Evolutionary conservation across 2,888 invertebrate genomes (phyloP).

Genomic region (Leptopilina syphax): DNA sequence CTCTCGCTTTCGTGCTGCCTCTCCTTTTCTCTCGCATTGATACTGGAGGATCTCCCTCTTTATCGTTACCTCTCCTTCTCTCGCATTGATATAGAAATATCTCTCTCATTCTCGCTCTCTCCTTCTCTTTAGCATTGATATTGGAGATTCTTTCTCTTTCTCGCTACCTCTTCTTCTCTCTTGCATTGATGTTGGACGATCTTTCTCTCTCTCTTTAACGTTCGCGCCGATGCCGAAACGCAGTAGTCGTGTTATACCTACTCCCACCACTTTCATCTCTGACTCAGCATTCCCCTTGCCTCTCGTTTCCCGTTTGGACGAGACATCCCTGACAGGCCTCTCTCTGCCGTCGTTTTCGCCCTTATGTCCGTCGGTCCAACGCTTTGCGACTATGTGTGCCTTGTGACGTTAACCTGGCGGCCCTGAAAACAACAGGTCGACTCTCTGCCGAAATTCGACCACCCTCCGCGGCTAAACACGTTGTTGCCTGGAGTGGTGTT

Average conservation of each 20-base stretch:
- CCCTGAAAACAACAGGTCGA: constrained; percentile 70
- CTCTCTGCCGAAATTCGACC: constrained; percentile 49
- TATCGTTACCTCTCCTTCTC: too few species aligned
- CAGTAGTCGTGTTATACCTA: constrained; percentile 49
- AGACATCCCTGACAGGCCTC: constrained; percentile 48
- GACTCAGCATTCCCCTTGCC: constrained; percentile 52
- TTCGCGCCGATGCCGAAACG: constrained; percentile 38
- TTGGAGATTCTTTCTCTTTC: constrained; percentile 39
- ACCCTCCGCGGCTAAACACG: constrained; percentile 21
- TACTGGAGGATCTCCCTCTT: too few species aligned
- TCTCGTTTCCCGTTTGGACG: constrained; percentile 54
- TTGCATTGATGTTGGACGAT: too few species aligned
- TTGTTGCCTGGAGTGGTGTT: constrained; percentile 38
- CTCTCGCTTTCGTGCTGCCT: constrained; percentile 43
- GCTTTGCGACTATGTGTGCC: constrained; percentile 66
- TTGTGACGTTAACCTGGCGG: constrained; percentile 76
- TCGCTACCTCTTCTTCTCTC: background rate
- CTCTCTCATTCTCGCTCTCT: constrained; percentile 41
- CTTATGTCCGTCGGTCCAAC: constrained; percentile 68
- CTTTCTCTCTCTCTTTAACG: constrained; percentile 35
- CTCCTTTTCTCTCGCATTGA: background rate
- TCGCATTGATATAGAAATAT: too few species aligned
- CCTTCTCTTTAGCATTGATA: constrained; percentile 43
- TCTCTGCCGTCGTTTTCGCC: constrained; percentile 61
- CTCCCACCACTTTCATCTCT: constrained; percentile 44